These are phyloP conservation scores for Neoitamus cyanurus DNA, from an alignment of 2,888 invertebrate species.

Conservation along the genomic window DNA sequence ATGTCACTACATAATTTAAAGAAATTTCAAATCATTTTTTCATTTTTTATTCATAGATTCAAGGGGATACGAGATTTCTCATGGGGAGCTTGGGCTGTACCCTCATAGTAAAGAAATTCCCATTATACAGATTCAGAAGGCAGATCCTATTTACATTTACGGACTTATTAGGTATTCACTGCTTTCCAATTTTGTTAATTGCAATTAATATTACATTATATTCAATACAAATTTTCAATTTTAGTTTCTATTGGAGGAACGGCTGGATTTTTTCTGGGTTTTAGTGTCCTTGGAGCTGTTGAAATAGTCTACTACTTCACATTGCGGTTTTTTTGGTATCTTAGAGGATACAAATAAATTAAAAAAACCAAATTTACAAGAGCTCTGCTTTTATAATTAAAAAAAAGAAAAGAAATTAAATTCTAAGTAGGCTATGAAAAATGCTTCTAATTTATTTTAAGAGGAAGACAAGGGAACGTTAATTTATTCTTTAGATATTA, in stretches of 20 bases:
- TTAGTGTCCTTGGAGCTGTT: conserved; percentile 80
- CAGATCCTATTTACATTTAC: conserved; percentile 64
- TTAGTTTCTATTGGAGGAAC: conserved; percentile 82
- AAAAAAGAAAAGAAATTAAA: too few relatives aligned
- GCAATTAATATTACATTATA: not conserved
- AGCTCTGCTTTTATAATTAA: too few relatives aligned
- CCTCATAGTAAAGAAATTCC: conserved; percentile 57
- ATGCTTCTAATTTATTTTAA: too few relatives aligned
- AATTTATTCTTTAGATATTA: too few relatives aligned
- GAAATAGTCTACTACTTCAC: conserved; percentile 80
- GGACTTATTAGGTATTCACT: conserved; percentile 62
- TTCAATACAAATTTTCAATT: conserved; percentile 53
- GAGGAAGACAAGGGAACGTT: too few relatives aligned
- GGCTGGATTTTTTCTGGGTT: conserved; percentile 81
- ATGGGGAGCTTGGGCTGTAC: conserved; percentile 57
- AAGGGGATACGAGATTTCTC: conserved; percentile 57
- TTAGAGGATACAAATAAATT: conserved; percentile 58
- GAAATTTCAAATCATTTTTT: too few relatives aligned
- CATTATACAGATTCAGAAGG: conserved; percentile 59
- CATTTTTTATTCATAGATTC: conserved; percentile 48
- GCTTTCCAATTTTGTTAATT: not conserved
- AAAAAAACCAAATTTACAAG: too few relatives aligned
- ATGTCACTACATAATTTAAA: too few relatives aligned
- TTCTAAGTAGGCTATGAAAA: too few relatives aligned
- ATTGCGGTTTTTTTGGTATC: conserved; percentile 73